Base-by-base conservation (phyloP, 2,797 vertebrate species). In the Choloepus didactylus region DNA sequence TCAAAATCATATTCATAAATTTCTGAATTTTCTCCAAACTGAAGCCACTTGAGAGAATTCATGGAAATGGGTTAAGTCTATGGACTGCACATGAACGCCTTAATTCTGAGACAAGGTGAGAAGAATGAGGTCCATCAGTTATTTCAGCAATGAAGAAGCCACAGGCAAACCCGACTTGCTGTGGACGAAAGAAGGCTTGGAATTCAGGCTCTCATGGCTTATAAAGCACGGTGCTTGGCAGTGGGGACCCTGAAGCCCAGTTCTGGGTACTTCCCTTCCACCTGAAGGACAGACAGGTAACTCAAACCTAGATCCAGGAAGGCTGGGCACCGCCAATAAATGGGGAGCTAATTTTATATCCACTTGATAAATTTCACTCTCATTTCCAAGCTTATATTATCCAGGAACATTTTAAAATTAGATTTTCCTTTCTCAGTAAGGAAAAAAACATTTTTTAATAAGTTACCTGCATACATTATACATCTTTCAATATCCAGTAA, bases 351-450 rank as follows among this genome's bases (percentile, higher is more conserved):
- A 5, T 23, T 87, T 81, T 49, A n/a, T 54, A 64, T 89, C 67
- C 2, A 4, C 70, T 46, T 51, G 15, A 35, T 77, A 35, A 62
- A 49, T 60, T 38, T 67, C 9, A 56, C 46, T 87, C 14, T n/a
- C 35, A 70, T 59, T 91, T 76, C 72, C 19, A 92, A 76, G 19
- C 38, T 46, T 87, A 16, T 41, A 59, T 82, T 62, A 62, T 85
- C 69, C 56, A 59, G 31, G 21, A 83, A 2, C 31, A 86, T 60
- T 85, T 92, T 83, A 81, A 73, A 93, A 88, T 75, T 89, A 87
- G 18, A 89, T 76, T 76, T 90, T 94, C 62, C 27, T 73, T 51
- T 83, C 15, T 91, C 70, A 49, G 25, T 70, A 83, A 82, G 67
- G 29, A 56, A 77, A 87, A 81, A n/a, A 81, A 21, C 2, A 41